Conservation (phyloP, 2,888 invertebrate species). For the Thyatira batis region DNA sequence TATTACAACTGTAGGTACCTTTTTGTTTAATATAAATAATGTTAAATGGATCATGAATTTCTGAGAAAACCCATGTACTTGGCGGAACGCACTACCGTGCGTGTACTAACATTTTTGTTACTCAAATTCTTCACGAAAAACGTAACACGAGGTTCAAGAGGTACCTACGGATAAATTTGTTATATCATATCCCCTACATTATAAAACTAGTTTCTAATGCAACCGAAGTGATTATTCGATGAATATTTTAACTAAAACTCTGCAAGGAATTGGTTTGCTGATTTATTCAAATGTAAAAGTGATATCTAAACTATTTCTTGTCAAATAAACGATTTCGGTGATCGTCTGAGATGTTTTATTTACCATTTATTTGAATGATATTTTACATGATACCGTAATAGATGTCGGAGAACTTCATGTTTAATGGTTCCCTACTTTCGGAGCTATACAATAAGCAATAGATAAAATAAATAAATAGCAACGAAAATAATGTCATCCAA, state of each 20-base stretch:
- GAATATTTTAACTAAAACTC: neutral
- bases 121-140: no score
- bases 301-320: constrained; percentile 69
- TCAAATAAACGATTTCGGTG: constrained; percentile 65
- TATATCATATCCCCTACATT: neutral
- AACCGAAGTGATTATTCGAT: neutral
- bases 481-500: no score
- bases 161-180: neutral
- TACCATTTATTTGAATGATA: constrained; percentile 9
- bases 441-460: no score
- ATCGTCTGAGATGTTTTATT: constrained; percentile 47
- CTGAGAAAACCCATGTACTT: no score
- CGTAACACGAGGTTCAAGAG: neutral
- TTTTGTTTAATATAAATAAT: no score
- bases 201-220: neutral
- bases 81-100: neutral
- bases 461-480: no score
- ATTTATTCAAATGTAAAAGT: constrained; percentile 54
- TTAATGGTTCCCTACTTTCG: no score
- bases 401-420: no score
- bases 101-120: neutral
- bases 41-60: no score
- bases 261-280: constrained; percentile 29
- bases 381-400: no score
- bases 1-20: no score